phyloP scores from a whole-genome alignment of 1,140 invertebrate genomes.

The Leptinotarsa defecta region DNA sequence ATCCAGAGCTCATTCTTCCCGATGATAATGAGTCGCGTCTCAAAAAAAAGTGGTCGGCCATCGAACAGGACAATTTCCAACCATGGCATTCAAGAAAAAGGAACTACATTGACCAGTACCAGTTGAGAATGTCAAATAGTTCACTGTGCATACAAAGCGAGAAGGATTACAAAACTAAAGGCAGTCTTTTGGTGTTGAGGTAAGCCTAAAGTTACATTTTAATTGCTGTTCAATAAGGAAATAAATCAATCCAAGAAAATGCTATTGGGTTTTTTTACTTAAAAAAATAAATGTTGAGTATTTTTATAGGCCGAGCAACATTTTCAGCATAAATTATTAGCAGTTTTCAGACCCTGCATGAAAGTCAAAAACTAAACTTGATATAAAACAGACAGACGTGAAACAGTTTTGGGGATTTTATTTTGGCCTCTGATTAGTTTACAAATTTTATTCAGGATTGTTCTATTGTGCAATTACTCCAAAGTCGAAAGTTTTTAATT shows the following conservation, averaged over 20 bases:
- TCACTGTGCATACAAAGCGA: conserved; percentile 77
- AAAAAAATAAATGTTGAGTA: no score
- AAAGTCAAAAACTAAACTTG: conserved; percentile 76
- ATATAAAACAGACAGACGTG: conserved; percentile 83
- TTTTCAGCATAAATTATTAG: no score
- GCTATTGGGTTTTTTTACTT: no score
- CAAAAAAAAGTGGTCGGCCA: conserved; percentile 65
- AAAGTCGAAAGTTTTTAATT: no score
- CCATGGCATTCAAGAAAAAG: conserved; percentile 80
- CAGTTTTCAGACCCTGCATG: conserved; percentile 61
- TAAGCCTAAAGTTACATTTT: background rate
- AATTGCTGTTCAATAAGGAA: background rate
- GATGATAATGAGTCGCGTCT: conserved; percentile 62
- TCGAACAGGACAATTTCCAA: conserved; percentile 70
- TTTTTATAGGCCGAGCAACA: no score
- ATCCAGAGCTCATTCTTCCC: conserved; percentile 78
- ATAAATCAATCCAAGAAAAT: no score
- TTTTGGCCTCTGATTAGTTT: conserved; percentile 62
- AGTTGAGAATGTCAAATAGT: conserved; percentile 73
- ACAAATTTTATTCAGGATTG: no score
- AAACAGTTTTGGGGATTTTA: conserved; percentile 82
- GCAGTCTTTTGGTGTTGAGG: conserved; percentile 70
- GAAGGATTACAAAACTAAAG: conserved; percentile 80
- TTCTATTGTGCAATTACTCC: no score
- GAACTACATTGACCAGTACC: conserved; percentile 74